A percentile compares a stretch with the other conserved stretches of the same genome.
phyloP scores from a whole-genome alignment of 2,113 vertebrate species.

The Kryptolebias marmoratus region DNA sequence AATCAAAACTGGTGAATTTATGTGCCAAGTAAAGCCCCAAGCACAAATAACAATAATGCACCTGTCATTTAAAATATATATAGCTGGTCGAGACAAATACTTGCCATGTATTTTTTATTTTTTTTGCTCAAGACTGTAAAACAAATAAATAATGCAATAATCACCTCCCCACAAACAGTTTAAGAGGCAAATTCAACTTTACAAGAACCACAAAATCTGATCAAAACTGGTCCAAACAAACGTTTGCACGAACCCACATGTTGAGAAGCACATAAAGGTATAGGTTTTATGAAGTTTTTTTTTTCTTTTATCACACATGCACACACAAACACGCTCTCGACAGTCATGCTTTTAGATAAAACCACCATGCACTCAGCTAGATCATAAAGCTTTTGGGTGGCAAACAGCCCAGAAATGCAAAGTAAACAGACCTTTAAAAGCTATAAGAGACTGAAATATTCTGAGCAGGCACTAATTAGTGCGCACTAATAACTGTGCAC shows the following conservation, averaged over 20 bases:
- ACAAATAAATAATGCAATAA: conserved; percentile 65
- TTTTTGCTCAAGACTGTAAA: conserved; percentile 46
- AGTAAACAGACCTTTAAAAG: conserved; percentile 74
- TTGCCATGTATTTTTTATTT: conserved; percentile 23
- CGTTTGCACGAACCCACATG: conserved; percentile 3
- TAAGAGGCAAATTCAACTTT: conserved; percentile 68
- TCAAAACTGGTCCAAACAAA: conserved; percentile 37
- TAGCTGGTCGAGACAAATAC: conserved; percentile 30
- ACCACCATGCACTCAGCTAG: conserved; percentile 64
- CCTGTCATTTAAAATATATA: conserved; percentile 45
- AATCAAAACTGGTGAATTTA: too few species aligned
- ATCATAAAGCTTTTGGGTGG: conserved; percentile 66
- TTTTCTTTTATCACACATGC: conserved; percentile 10
- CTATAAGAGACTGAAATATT: conserved; percentile 63
- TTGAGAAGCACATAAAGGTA: conserved; percentile 21
- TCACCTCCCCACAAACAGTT: conserved; percentile 65
- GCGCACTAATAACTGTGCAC: conserved; percentile 12
- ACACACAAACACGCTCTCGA: conserved; percentile 2
- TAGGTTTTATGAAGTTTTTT: conserved; percentile 17
- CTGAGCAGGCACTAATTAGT: conserved; percentile 10
- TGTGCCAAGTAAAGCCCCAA: neutral
- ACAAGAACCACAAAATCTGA: conserved; percentile 59
- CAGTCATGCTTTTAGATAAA: conserved; percentile 44
- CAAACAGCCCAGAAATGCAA: conserved; percentile 53
- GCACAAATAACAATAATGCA: conserved; percentile 17